These are phyloP conservation scores for Peromyscus californicus DNA, from an alignment of 2,113 vertebrate species.

Conservation along the genomic window DNA sequence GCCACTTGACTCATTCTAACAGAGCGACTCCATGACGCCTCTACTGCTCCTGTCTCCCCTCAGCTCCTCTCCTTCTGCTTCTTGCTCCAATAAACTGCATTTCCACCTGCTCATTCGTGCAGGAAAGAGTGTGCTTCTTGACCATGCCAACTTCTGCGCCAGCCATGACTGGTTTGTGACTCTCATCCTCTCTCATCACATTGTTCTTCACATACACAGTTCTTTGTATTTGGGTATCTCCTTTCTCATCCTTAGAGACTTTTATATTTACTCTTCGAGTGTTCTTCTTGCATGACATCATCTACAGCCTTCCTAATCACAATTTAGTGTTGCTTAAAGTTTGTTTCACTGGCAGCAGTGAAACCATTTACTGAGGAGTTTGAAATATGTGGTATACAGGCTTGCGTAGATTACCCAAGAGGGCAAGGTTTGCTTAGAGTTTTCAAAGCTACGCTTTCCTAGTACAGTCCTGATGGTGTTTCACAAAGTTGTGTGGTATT, in stretches of 20 bases:
- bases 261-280: conserved; percentile 1
- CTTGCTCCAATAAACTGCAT: neutral
- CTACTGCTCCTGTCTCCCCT: neutral
- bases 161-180: neutral
- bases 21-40: neutral
- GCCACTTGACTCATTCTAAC: neutral
- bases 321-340: neutral
- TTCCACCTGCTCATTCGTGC: neutral
- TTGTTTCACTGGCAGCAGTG: neutral
- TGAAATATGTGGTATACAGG: neutral
- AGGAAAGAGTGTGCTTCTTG: neutral
- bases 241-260: neutral
- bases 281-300: neutral
- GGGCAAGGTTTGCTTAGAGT: neutral
- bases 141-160: neutral
- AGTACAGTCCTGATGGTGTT: neutral
- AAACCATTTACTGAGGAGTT: neutral
- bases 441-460: neutral
- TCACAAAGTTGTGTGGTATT: neutral
- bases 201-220: neutral
- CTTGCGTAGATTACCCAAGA: neutral
- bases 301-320: neutral
- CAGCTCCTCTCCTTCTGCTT: neutral
- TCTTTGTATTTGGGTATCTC: neutral
- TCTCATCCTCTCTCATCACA: neutral